phyloP scores from a whole-genome alignment of 2,888 invertebrate species.

The Laothoe populi region DNA sequence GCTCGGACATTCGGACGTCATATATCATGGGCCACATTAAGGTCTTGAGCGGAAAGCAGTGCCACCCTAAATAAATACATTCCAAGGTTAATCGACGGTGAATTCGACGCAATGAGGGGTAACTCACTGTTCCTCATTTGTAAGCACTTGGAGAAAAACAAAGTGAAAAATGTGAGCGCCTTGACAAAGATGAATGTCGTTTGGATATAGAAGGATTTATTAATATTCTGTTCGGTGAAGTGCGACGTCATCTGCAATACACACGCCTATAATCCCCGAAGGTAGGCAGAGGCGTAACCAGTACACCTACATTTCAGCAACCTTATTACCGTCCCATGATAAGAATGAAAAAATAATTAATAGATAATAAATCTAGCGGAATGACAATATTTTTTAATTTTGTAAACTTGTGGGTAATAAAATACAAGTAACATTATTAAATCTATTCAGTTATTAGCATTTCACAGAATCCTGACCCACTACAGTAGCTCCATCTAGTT shows the following conservation, averaged over 20 bases:
- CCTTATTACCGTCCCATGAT: too few relatives aligned
- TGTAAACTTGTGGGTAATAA: too few relatives aligned
- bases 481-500: too few relatives aligned
- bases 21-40: slow-evolving; percentile 72
- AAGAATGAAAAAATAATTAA: too few relatives aligned
- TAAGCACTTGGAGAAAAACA: slow-evolving; percentile 50
- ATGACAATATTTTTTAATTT: too few relatives aligned
- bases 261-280: too few relatives aligned
- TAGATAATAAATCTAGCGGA: too few relatives aligned
- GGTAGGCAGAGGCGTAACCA: too few relatives aligned
- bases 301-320: too few relatives aligned
- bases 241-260: slow-evolving; percentile 2
- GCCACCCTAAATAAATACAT: slow-evolving; percentile 78
- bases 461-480: too few relatives aligned
- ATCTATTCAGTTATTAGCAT: too few relatives aligned
- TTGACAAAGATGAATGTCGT: slow-evolving; percentile 31
- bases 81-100: slow-evolving; percentile 77
- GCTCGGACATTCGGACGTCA: slow-evolving; percentile 44
- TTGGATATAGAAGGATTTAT: slow-evolving; percentile 25
- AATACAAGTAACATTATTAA: too few relatives aligned
- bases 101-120: slow-evolving; percentile 55
- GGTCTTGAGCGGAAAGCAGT: slow-evolving; percentile 53
- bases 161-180: slow-evolving; percentile 38
- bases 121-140: slow-evolving; percentile 59
- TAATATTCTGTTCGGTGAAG: slow-evolving; percentile 24